These are phyloP conservation scores for Ischnus inquisitorius DNA, from an alignment of 2,888 invertebrate species.

Conservation along the genomic window DNA sequence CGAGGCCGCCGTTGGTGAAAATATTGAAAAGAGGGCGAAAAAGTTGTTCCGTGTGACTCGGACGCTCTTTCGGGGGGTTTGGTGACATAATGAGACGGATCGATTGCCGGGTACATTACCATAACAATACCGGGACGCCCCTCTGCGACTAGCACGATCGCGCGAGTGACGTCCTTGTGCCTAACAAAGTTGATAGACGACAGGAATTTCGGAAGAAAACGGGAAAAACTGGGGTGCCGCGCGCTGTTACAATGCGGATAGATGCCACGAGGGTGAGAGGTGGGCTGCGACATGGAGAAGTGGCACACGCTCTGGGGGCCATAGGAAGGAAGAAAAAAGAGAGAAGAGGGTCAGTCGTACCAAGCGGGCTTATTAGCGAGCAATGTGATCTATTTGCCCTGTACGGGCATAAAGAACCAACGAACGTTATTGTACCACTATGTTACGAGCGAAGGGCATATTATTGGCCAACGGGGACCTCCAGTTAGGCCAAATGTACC, in stretches of 20 bases:
- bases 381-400: constrained; percentile 85
- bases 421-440: constrained; percentile 82
- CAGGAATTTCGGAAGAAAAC: constrained; percentile 82
- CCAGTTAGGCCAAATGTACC: constrained; percentile 76
- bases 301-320: constrained; percentile 59
- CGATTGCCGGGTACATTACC: constrained; percentile 82
- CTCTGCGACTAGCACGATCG: constrained; percentile 55
- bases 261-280: constrained; percentile 59
- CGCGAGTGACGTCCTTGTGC: constrained; percentile 72
- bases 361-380: constrained; percentile 84
- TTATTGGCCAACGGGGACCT: constrained; percentile 84
- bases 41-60: constrained; percentile 75
- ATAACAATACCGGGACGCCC: constrained; percentile 81
- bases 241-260: constrained; percentile 48
- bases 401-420: constrained; percentile 82
- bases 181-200: constrained; percentile 82
- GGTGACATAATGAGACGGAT: constrained; percentile 83
- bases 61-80: constrained; percentile 76
- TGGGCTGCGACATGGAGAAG: constrained; percentile 36
- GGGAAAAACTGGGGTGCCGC: constrained; percentile 77
- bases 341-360: constrained; percentile 75
- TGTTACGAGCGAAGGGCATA: constrained; percentile 81
- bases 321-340: constrained; percentile 61
- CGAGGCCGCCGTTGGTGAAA: neutral
- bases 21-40: constrained; percentile 25